A percentile compares a stretch with the other conserved stretches of the same genome.
These are phyloP conservation scores for Mustelus asterias DNA, from an alignment of 2,113 vertebrate genomes.

Conservation along the genomic window DNA sequence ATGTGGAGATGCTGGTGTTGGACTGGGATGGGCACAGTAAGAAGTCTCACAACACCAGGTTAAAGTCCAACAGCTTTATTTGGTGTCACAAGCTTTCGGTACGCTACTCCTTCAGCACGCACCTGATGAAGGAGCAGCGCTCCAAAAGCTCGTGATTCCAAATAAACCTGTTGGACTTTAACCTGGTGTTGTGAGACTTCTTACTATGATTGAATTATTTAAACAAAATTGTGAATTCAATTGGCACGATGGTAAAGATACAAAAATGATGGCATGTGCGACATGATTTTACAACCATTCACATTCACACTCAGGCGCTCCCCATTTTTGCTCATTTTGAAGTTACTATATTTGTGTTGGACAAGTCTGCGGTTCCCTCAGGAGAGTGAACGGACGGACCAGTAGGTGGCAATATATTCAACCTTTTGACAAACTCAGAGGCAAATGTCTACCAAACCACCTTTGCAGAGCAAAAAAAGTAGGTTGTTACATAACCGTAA, in stretches of 20 bases:
- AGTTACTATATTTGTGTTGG: background rate
- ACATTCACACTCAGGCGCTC: background rate
- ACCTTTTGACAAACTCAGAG: background rate
- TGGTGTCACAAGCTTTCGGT: too few relatives aligned
- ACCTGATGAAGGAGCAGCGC: too few relatives aligned
- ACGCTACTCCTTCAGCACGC: too few relatives aligned
- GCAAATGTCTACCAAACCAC: background rate
- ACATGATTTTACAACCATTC: conserved; percentile 11
- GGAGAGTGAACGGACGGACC: background rate
- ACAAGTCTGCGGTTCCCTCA: background rate
- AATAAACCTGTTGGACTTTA: too few relatives aligned
- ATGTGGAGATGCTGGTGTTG: too few relatives aligned
- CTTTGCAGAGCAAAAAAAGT: background rate
- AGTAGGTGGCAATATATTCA: conserved; percentile 29
- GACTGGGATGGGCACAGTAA: too few relatives aligned
- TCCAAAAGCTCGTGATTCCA: too few relatives aligned
- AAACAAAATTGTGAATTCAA: conserved; percentile 39
- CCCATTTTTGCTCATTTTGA: background rate
- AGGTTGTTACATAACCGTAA: background rate
- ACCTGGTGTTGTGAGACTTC: too few relatives aligned
- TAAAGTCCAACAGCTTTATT: too few relatives aligned
- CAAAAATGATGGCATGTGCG: conserved; percentile 34
- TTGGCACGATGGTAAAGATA: conserved; percentile 42
- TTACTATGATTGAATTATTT: too few relatives aligned
- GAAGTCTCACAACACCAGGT: too few relatives aligned